A percentile compares a stretch with the other conserved stretches of the same genome.
Evolutionary conservation across 2,888 invertebrate genomes (phyloP).

Genomic region (Julus scandinavius): DNA sequence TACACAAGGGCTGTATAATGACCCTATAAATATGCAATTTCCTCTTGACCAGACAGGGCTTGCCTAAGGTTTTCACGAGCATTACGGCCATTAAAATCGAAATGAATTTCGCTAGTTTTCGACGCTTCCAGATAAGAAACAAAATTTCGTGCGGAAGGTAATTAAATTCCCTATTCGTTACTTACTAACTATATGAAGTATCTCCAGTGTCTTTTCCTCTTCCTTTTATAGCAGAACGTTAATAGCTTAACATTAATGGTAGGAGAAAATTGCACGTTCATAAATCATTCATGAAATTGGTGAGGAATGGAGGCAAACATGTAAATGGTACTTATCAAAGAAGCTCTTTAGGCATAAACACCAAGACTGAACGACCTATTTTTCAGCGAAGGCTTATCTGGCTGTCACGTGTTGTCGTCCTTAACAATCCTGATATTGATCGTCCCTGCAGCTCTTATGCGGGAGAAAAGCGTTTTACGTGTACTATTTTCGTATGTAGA

Average conservation of each 20-base stretch:
- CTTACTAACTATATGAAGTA: neutral
- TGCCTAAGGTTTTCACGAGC: neutral
- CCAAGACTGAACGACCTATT: neutral
- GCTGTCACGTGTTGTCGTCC: conserved; percentile 5
- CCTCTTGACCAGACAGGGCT: neutral
- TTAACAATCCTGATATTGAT: conserved; percentile 21
- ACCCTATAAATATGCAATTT: neutral
- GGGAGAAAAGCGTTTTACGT: neutral
- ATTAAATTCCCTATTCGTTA: neutral
- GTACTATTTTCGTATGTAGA: neutral
- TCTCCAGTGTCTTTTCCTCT: neutral
- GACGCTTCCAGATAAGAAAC: neutral
- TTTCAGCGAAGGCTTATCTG: neutral
- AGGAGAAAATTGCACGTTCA: neutral
- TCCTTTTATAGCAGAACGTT: conserved; percentile 6
- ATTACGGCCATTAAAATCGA: neutral
- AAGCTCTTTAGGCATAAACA: neutral
- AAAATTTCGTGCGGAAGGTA: neutral
- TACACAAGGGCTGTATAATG: no score
- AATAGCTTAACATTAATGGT: neutral
- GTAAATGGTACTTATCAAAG: neutral
- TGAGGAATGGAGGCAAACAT: neutral
- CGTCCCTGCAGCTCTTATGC: neutral
- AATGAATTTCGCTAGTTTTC: neutral
- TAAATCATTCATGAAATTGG: conserved; percentile 5